Evolutionary conservation across 2,888 invertebrate species (phyloP).

Genomic region (Yponomeuta evonymella): DNA sequence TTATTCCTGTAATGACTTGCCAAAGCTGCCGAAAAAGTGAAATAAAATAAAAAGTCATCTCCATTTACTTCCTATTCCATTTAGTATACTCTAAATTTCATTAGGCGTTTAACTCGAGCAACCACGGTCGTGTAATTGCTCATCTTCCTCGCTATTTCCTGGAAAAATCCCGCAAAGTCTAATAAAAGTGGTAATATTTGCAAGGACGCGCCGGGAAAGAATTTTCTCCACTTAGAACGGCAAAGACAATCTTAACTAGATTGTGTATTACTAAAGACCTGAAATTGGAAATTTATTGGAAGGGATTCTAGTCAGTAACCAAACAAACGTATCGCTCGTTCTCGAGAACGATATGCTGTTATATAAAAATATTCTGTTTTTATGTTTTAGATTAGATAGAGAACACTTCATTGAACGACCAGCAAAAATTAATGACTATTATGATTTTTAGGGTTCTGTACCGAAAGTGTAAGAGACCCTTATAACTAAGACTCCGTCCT

Average conservation of each 20-base stretch:
- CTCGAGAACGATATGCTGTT: no score
- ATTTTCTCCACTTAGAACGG: not conserved
- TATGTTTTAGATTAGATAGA: no score
- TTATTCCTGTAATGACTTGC: no score
- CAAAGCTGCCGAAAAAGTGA: no score
- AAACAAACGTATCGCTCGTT: no score
- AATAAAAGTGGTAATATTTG: conserved; percentile 6
- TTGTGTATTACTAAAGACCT: not conserved
- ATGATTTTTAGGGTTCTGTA: no score
- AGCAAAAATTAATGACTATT: no score
- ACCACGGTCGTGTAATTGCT: conserved; percentile 69
- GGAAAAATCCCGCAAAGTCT: conserved; percentile 43
- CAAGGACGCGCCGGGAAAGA: not conserved
- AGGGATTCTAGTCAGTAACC: not conserved
- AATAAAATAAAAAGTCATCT: conserved; percentile 26
- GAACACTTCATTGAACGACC: no score
- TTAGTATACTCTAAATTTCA: conserved; percentile 72
- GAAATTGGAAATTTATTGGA: not conserved
- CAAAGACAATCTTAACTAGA: conserved; percentile 1
- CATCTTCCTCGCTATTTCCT: conserved; percentile 64
- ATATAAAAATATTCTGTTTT: no score
- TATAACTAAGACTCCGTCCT: no score
- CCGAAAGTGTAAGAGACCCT: no score
- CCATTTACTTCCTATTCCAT: conserved; percentile 38
- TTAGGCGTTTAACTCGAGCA: conserved; percentile 68